A percentile compares a stretch with the other conserved stretches of the same genome.
phyloP scores from a whole-genome alignment of 2,888 invertebrate genomes.

The Drosophila greeni region DNA sequence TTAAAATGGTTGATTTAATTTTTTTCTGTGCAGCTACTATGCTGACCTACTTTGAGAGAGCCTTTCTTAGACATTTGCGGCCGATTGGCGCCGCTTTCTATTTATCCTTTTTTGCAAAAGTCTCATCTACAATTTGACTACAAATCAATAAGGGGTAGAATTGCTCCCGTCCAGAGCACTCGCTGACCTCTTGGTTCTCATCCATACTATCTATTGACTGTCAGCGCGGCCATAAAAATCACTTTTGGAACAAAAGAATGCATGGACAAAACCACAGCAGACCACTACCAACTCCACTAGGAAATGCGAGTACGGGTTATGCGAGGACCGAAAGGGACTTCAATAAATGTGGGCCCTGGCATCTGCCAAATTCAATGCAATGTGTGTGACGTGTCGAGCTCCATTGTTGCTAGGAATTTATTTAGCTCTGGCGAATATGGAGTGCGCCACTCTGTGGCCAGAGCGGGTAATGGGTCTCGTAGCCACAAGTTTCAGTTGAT shows the following conservation, averaged over 20 bases:
- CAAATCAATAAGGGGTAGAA: slow-evolving; percentile 63
- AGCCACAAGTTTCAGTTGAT: slow-evolving; percentile 38
- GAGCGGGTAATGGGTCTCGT: slow-evolving; percentile 3
- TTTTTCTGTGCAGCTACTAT: slow-evolving; percentile 1
- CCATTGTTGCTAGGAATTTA: slow-evolving; percentile 65
- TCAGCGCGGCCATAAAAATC: slow-evolving; percentile 65
- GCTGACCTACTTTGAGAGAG: slow-evolving; percentile 56
- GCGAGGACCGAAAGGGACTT: slow-evolving; percentile 12
- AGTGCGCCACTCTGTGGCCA: background rate
- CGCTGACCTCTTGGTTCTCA: slow-evolving; percentile 24
- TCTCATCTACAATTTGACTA: slow-evolving; percentile 66
- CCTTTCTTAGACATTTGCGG: slow-evolving; percentile 35
- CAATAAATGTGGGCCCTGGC: slow-evolving; percentile 52
- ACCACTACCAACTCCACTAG: slow-evolving; percentile 16
- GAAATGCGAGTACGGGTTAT: slow-evolving; percentile 20
- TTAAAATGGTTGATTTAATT: background rate
- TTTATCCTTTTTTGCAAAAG: slow-evolving; percentile 50
- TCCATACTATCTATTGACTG: slow-evolving; percentile 48
- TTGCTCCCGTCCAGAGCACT: slow-evolving; percentile 1
- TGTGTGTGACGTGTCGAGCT: slow-evolving; percentile 57
- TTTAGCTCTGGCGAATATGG: slow-evolving; percentile 19
- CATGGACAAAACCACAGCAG: slow-evolving; percentile 16
- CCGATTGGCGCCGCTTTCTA: slow-evolving; percentile 61
- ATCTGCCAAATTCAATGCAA: slow-evolving; percentile 62
- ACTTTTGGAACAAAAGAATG: slow-evolving; percentile 60